Evolutionary conservation across 2,113 vertebrate species (phyloP), one percentile per base, ranked within the genome.

Genomic region (Scomber scombrus): DNA sequence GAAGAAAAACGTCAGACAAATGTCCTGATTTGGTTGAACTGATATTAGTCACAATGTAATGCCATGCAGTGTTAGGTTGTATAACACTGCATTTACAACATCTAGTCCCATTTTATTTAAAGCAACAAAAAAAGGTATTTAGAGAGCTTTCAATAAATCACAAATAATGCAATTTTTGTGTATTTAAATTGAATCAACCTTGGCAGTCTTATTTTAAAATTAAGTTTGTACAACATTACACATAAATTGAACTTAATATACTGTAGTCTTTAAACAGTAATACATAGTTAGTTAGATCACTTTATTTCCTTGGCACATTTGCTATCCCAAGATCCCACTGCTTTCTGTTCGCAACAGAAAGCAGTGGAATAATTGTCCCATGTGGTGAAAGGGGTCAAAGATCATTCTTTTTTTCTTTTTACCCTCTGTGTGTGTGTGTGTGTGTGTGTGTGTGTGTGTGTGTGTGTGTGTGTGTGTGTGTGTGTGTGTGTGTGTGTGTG

Each of bases 321-420:
- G 54, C 40, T 72, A 70, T 75, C 78, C 81, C 18, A 62, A 79
- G 56, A 71, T 58, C n/a, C n/a, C n/a, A n/a, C n/a, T 26, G 23
- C 23, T 26, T 89, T 83, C 34, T 40, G 7, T 40, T 40, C 34
- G 7, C 34, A 74, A 85, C 56, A 65, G 31, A 72, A 66, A 74
- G 60, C n/a, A 70, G 52, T 49, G 52, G 16, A 81, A 69, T 82
- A 57, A 75, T 78, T 85, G 19, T 61, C 67, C 46, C 12, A 18
- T 64, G 58, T 55, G 15, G 61, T 23, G n/a, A 58, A n/a, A 45
- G 26, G 43, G 72, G 31, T 77, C 69, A 85, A 61, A 78, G 71
- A 79, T 88, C 50, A 49, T 51, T 73, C 23, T 49, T 4, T 23
- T 29, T 40, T 71, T 18, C 47, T 12, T 55, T 46, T 14, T 34